Evolutionary conservation across 2,113 vertebrate species (phyloP), one percentile per base, ranked within the genome.

Genomic region (Tyrannus savana): DNA sequence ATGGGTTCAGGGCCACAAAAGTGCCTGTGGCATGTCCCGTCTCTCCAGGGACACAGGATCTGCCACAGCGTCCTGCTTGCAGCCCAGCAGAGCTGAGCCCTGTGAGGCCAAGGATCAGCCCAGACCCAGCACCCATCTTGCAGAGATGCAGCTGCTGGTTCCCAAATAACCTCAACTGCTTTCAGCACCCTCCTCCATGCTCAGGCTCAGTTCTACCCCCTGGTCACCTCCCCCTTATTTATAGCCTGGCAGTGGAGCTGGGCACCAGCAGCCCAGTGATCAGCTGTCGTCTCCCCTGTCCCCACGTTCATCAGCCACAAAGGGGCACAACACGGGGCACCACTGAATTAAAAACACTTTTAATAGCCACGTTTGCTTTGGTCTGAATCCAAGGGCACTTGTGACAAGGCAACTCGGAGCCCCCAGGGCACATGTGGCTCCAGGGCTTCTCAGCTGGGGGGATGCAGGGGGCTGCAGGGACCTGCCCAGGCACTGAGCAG

Each of bases 381-480:
- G 95, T 96, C 89, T 96, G 91, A 93, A 96, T 96, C 84, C 85
- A 89, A 75, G 74, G 91, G 52, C 95, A 97, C 96, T 97, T 97
- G 84, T 81, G 71, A 95, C 55, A 92, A 95, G 95, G 93, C 87
- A 97, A 89, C 42, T 56, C 0, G 0, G 18, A 76, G 73, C 11
- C 33, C 56, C 53, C 2, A 18, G 59, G 35, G 8, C 27, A 13
- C 4, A 0, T 8, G 30, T 14, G 11, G 33, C 15, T 58, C 62
- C 60, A 24, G 14, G 15, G 14, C n/a, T 73, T 67, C 58, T 64
- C 11, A 15, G 49, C 8, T 44, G 5, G 13, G 39, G 16, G 6
- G 13, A 42, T 10, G 13, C 41, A 86, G 25, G 59, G 31, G 25
- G 28, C 39, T 3, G 6, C 30, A 59, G n/a, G 42, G 56, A 41